Base-by-base conservation (phyloP, 2,888 invertebrate species). In the Hipparchia semele region DNA sequence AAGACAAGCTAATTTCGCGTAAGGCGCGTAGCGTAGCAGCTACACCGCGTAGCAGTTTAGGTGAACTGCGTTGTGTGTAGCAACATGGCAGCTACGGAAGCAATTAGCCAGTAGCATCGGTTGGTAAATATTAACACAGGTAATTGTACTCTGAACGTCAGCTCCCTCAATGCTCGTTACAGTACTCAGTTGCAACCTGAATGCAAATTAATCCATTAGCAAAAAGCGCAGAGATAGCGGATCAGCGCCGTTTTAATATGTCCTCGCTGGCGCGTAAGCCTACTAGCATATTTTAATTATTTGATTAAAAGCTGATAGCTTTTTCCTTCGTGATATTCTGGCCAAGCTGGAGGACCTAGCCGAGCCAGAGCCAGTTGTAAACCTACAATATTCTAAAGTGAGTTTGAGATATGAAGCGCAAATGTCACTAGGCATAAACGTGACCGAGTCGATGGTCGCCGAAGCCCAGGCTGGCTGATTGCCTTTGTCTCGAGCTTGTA, bases 131-230 rank as follows among this genome's bases (percentile, higher is more conserved):
- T 92, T 92, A 92, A 91, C 92, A 89, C 85, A 89, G 86, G 90
- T 92, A 92, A 93, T 92, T 93, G 91, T 92, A 89, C 89, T 82
- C 87, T 86, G 88, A 89, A 87, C 89, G 92, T 89, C 90, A 90
- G 91, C 89, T 81, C 85, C 86, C 86, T 86, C 87, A 87, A 90
- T 90, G 91, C 92, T 93, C 92, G 91, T 91, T 92, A 92, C 91
- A 87, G 88, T 86, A 85, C 83, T 85, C 87, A 89, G 87, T 89
- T 86, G 89, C 89, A 88, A 85, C 87, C 90, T 86, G 93, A 93
- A 93, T 93, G 93, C 92, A 92, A 92, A 93, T 92, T 91, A 92
- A 91, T 87, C 89, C 87, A 93, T 92, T 93, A 92, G 87, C 86
- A 84, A 87, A 88, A 90, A 89, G 85, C 87, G 89, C 86, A 83